Percentiles rank a stretch among this genome's conserved stretches.
Conservation (phyloP, 2,113 vertebrate species). For the Vombatus ursinus region DNA sequence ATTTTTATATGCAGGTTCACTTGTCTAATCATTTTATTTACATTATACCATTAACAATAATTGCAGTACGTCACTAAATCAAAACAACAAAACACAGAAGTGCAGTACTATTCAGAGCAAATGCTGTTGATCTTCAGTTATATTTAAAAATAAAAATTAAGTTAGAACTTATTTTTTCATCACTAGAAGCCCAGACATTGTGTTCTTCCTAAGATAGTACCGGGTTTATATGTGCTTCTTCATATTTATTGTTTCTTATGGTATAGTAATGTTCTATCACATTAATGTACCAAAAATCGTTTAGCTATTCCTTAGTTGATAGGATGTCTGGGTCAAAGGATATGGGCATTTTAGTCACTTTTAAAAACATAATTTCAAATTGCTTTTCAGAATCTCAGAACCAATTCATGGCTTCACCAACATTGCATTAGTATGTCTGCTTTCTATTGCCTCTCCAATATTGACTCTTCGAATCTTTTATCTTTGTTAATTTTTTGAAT, state of each 20-base stretch:
- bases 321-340: neutral
- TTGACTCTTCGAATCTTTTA: neutral
- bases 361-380: neutral
- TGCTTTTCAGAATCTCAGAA: neutral
- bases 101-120: neutral
- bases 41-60: neutral
- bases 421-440: neutral
- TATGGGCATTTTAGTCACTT: neutral
- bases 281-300: neutral
- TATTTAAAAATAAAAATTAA: neutral
- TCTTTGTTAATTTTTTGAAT: neutral
- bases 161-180: neutral
- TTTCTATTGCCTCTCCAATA: neutral
- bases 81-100: neutral
- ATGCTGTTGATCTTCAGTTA: neutral
- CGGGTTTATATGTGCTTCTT: neutral
- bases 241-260: neutral
- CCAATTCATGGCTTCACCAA: neutral
- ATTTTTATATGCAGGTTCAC: neutral
- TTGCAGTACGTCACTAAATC: neutral
- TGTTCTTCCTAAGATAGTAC: neutral
- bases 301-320: neutral
- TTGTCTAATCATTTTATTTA: neutral
- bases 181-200: neutral
- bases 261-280: neutral